These are phyloP conservation scores for Anolis carolinensis DNA, from an alignment of 2,113 vertebrate genomes.

Conservation along the genomic window DNA sequence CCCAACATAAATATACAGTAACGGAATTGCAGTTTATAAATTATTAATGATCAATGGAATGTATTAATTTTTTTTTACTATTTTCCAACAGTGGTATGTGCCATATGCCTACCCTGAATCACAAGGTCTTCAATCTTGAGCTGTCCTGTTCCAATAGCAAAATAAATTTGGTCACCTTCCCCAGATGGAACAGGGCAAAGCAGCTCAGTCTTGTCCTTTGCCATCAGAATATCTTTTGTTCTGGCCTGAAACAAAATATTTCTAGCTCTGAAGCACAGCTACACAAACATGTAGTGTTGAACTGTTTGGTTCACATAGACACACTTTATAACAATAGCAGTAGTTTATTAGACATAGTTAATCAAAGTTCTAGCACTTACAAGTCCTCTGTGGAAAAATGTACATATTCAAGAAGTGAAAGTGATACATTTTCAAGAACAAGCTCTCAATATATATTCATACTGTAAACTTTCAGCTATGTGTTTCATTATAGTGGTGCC, in stretches of 20 bases:
- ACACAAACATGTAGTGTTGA: background rate
- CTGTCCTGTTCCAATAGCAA: background rate
- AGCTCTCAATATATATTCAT: slow-evolving; percentile 42
- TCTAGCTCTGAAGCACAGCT: background rate
- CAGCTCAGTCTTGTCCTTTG: background rate
- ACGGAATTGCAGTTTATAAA: too few species aligned
- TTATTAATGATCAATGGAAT: too few species aligned
- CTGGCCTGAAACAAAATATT: background rate
- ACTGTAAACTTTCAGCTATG: slow-evolving; percentile 66
- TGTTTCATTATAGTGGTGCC: slow-evolving; percentile 72
- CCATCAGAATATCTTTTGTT: background rate
- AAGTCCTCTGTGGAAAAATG: slow-evolving; percentile 57
- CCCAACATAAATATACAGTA: too few species aligned
- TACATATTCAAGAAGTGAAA: slow-evolving; percentile 58
- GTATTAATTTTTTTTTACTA: too few species aligned
- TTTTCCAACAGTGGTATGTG: too few species aligned
- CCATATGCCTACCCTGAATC: too few species aligned
- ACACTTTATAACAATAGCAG: slow-evolving; percentile 62
- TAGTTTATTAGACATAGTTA: slow-evolving; percentile 67
- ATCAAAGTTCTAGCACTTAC: slow-evolving; percentile 70
- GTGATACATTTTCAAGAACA: slow-evolving; percentile 54
- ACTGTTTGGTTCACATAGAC: slow-evolving; percentile 29
- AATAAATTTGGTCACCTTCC: background rate
- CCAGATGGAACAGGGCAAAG: too few species aligned
- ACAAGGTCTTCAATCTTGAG: too few species aligned